Base-by-base conservation (phyloP, 30 jellyfish, hydroid and myxozoan species). In the Aurelia sp. region DNA sequence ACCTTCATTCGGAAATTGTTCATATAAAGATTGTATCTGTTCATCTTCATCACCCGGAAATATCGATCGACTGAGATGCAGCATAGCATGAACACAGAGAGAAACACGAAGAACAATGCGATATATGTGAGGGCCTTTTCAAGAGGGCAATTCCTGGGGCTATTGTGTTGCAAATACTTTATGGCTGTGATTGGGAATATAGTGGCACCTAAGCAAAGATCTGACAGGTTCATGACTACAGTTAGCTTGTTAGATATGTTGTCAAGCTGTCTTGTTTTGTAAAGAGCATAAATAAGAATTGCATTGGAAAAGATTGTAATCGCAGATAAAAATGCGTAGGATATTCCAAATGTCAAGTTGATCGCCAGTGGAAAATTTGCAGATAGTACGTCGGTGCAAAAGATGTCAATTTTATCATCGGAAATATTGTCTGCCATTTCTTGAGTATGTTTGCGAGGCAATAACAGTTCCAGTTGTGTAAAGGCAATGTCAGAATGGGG, bases 11-110 rank as follows among this genome's bases (percentile, higher is more conserved):
- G 83, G 44, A 51, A 50, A 1, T 27, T 55, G 71, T 81, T 81
- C 91, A 81, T 81, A 69, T 66, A 81, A 17, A n/a, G 41, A 27
- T 31, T 81, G 78, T 81, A 81, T 53, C 33, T 73, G 44, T 81
- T 81, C 27, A 81, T 74, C 23, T 81, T 81, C 57, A 75, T 69
- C n/a, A 81, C 91, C 76, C 65, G 88, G 8, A 77, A 35, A 62
- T 66, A 81, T 16, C 91, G 75, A 71, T 81, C 91, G 22, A 67
- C 13, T n/a, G 84, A 81, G 6, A 81, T 72, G 53, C 83, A 13
- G 35, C 70, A 21, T 18, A 81, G 55, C 91, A 81, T 81, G 76
- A 81, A 68, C 40, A 81, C 70, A 11, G 91, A 81, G 58, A 81
- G 71, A 55, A 66, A 81, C 27, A 78, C 91, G 8, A 82, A 72